Evolutionary conservation across 2,113 vertebrate genomes (phyloP).

Genomic region (Brachyistius frenatus): DNA sequence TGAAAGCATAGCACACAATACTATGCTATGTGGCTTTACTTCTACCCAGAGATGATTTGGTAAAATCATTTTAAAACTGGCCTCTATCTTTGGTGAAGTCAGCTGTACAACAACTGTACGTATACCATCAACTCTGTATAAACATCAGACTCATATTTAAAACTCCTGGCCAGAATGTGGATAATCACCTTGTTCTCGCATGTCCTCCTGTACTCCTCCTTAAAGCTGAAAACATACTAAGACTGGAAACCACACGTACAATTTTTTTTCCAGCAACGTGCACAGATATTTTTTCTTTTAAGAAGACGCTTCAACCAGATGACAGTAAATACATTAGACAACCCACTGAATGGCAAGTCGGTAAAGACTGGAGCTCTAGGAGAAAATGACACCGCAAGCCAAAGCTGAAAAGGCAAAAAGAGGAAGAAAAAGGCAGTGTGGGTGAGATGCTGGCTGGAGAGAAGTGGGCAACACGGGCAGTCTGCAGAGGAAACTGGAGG

Average conservation of each 20-base stretch:
- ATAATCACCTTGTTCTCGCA: neutral
- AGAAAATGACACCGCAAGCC: too few relatives aligned
- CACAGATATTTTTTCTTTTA: neutral
- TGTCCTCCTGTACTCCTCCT: neutral
- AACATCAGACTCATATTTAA: constrained; percentile 6
- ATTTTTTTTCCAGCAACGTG: neutral
- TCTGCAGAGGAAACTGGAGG: too few relatives aligned
- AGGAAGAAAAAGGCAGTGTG: neutral
- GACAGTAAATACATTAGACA: neutral
- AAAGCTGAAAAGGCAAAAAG: neutral
- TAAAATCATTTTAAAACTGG: neutral
- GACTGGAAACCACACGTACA: neutral
- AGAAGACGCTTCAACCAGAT: neutral
- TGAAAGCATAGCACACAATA: neutral
- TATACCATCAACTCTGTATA: neutral
- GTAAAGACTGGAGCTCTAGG: neutral
- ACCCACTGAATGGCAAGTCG: neutral
- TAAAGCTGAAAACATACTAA: constrained; percentile 18
- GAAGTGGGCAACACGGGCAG: too few relatives aligned
- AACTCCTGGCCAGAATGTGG: neutral
- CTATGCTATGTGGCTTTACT: neutral
- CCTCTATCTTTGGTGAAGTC: neutral
- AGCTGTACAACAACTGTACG: neutral
- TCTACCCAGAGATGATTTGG: neutral
- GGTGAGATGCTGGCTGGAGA: too few relatives aligned